Conservation (phyloP, 2,888 invertebrate species). For the Isotomurus palustris region DNA sequence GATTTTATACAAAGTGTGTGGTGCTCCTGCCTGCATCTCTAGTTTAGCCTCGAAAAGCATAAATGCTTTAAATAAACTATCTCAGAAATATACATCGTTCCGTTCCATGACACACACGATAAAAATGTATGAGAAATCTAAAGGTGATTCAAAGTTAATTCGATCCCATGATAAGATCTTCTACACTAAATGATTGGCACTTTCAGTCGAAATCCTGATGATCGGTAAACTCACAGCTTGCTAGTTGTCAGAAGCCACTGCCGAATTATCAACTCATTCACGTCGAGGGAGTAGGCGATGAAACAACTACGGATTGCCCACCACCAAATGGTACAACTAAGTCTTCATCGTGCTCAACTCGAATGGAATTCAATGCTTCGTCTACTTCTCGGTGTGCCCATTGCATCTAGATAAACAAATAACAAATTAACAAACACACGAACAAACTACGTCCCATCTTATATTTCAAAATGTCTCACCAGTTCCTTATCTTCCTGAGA, state of each 20-base stretch:
- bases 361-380: slow-evolving; percentile 43
- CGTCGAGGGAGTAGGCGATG: slow-evolving; percentile 31
- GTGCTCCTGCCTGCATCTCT: no score
- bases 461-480: slow-evolving; percentile 22
- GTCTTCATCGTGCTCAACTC: slow-evolving; percentile 44
- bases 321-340: slow-evolving; percentile 45
- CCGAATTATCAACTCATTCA: slow-evolving; percentile 2
- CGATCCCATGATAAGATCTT: no score
- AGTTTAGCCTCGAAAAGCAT: no score
- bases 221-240: slow-evolving; percentile 5
- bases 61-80: no score
- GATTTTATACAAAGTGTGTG: no score
- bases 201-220: slow-evolving; percentile 32
- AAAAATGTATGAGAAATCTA: no score
- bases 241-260: background rate
- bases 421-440: background rate
- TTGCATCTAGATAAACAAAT: slow-evolving; percentile 35
- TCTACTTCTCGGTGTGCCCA: slow-evolving; percentile 45
- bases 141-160: no score
- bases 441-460: background rate
- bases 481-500: slow-evolving; percentile 44
- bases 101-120: no score
- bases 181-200: slow-evolving; percentile 36
- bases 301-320: slow-evolving; percentile 24
- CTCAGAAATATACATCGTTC: no score